These are phyloP conservation scores for Cantharis lateralis DNA, from an alignment of 2,888 invertebrate species.

Conservation along the genomic window DNA sequence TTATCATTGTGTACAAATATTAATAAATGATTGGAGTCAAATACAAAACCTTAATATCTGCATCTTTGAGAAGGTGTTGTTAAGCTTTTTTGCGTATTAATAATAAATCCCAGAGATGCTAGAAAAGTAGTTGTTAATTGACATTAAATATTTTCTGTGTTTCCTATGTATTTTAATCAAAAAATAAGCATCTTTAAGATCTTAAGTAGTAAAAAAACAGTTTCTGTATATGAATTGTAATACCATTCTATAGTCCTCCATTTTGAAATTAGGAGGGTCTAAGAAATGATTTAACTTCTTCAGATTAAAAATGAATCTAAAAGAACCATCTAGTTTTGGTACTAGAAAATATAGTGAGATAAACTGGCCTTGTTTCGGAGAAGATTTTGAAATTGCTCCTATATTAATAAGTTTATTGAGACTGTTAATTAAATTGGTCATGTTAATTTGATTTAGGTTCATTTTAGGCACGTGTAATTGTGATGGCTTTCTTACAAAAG, in stretches of 20 bases:
- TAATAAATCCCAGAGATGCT: conserved; percentile 29
- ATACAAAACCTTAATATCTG: conserved; percentile 33
- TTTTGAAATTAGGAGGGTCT: conserved; percentile 37
- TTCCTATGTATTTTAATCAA: conserved; percentile 33
- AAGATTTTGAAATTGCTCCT: neutral
- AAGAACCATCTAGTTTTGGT: conserved; percentile 29
- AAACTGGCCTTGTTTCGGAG: neutral
- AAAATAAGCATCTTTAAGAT: conserved; percentile 35
- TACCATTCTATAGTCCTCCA: conserved; percentile 37
- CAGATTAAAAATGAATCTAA: conserved; percentile 38
- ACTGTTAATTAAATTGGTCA: neutral
- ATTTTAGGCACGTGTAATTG: neutral
- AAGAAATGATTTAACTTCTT: conserved; percentile 36
- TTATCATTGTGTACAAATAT: neutral
- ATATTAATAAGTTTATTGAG: neutral
- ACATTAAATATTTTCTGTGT: conserved; percentile 36
- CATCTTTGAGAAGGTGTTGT: conserved; percentile 19
- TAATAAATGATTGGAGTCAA: conserved; percentile 9
- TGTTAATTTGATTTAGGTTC: neutral
- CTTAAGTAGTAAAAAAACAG: conserved; percentile 22
- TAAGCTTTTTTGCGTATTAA: conserved; percentile 32
- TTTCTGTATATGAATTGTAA: conserved; percentile 25
- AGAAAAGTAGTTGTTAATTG: conserved; percentile 11
- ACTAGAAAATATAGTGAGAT: conserved; percentile 7
- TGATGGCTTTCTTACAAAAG: neutral